Conservation (phyloP, 2,888 invertebrate species). For the Pristionchus exspectatus region DNA sequence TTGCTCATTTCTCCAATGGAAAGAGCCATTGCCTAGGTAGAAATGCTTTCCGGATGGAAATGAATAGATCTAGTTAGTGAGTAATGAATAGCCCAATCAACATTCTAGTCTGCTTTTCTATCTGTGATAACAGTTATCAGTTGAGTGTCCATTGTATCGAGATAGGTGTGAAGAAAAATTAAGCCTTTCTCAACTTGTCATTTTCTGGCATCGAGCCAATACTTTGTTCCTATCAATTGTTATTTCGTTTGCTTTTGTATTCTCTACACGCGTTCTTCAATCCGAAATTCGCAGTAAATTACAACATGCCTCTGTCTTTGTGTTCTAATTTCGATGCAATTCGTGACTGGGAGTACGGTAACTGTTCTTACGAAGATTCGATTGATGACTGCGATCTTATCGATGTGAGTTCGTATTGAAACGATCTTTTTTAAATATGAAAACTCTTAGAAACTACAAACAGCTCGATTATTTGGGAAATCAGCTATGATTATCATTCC, state of each 20-base stretch:
- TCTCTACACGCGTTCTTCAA: not conserved
- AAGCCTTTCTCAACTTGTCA: not conserved
- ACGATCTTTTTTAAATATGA: not conserved
- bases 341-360: not conserved
- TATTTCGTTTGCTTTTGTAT: no score
- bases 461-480: not conserved
- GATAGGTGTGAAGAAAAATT: not conserved
- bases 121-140: not conserved
- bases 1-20: not conserved
- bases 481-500: constrained; percentile 21
- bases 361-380: not conserved
- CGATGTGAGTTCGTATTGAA: not conserved
- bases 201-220: not conserved
- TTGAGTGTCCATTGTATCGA: not conserved
- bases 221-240: not conserved
- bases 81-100: not conserved
- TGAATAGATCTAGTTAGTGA: not conserved
- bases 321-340: constrained; percentile 4
- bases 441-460: not conserved
- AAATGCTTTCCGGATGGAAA: not conserved
- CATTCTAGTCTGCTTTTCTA: not conserved
- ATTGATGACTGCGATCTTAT: not conserved
- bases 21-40: not conserved
- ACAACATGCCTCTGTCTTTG: not conserved
- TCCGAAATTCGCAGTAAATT: not conserved